Evolutionary conservation across 2,113 vertebrate species (phyloP).

Genomic region (Corythornis madagascariensis): DNA sequence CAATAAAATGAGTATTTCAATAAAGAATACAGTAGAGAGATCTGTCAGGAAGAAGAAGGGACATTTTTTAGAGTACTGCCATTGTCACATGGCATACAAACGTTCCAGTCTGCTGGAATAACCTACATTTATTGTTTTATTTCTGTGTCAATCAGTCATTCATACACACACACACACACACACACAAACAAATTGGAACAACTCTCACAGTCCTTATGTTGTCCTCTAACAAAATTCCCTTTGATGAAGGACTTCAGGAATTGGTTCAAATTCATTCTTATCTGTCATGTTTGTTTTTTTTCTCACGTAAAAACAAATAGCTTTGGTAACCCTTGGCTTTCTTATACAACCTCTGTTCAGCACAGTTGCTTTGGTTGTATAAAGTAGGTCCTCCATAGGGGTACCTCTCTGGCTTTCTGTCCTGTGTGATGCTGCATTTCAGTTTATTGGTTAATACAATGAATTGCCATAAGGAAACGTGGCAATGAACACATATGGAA

Average conservation of each 20-base stretch:
- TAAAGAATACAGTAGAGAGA: constrained; percentile 3
- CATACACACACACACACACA: constrained; percentile 25
- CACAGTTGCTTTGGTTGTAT: constrained; percentile 76
- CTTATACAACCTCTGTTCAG: constrained; percentile 67
- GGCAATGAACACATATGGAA: constrained; percentile 53
- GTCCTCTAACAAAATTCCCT: constrained; percentile 59
- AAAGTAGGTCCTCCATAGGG: constrained; percentile 71
- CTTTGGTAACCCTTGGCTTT: constrained; percentile 80
- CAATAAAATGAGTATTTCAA: constrained; percentile 48
- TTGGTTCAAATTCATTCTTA: constrained; percentile 60
- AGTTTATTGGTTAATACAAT: constrained; percentile 61
- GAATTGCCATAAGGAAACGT: constrained; percentile 60
- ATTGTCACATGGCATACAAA: constrained; percentile 9
- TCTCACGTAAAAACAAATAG: constrained; percentile 64
- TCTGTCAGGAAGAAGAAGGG: neutral
- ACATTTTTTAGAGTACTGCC: neutral
- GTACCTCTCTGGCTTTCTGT: constrained; percentile 77
- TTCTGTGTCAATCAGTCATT: neutral
- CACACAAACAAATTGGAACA: constrained; percentile 11
- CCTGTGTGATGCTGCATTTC: constrained; percentile 69
- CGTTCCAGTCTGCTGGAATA: constrained; percentile 27
- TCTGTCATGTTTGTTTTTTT: constrained; percentile 37
- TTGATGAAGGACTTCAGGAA: constrained; percentile 57
- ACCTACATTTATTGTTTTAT: neutral
- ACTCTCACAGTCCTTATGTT: constrained; percentile 42